These are phyloP conservation scores for Cossypha polioptera DNA, from an alignment of 2,797 vertebrate genomes.

Conservation along the genomic window DNA sequence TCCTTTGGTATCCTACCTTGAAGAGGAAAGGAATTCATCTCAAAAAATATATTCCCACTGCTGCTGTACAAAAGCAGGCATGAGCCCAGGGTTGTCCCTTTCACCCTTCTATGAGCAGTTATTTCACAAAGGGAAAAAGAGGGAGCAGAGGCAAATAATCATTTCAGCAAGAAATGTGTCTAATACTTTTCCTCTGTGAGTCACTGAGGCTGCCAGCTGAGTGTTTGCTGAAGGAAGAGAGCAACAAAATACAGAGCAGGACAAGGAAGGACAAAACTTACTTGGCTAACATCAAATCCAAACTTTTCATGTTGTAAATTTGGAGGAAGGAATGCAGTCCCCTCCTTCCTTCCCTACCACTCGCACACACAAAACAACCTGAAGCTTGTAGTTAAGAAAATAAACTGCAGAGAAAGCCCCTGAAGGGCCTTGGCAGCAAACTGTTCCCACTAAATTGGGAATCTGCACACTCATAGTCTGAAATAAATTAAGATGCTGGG, in stretches of 20 bases:
- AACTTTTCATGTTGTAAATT: slow-evolving; percentile 52
- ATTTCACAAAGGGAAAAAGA: not conserved
- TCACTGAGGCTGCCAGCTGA: not conserved
- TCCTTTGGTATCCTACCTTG: not conserved
- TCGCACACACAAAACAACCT: slow-evolving; percentile 60
- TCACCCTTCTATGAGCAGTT: not conserved
- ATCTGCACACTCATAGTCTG: slow-evolving; percentile 74
- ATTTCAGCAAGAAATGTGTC: not conserved
- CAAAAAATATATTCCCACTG: not conserved
- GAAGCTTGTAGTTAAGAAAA: slow-evolving; percentile 77
- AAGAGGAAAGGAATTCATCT: not conserved
- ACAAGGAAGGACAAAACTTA: slow-evolving; percentile 23
- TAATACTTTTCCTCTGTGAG: not conserved
- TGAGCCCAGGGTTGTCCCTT: not conserved
- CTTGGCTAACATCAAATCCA: slow-evolving; percentile 27
- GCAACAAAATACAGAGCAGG: slow-evolving; percentile 1
- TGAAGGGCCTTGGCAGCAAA: slow-evolving; percentile 75
- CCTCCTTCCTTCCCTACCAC: slow-evolving; percentile 41
- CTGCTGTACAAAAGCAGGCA: not conserved
- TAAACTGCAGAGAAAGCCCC: slow-evolving; percentile 78
- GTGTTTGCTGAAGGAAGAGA: slow-evolving; percentile 17
- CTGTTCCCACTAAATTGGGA: slow-evolving; percentile 73
- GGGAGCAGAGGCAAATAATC: not conserved
- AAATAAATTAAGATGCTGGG: slow-evolving; percentile 78
- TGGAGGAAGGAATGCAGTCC: slow-evolving; percentile 33